A percentile compares a stretch with the other conserved stretches of the same genome.
phyloP scores from a whole-genome alignment of 2,797 vertebrate genomes.

The Pipistrellus kuhlii region DNA sequence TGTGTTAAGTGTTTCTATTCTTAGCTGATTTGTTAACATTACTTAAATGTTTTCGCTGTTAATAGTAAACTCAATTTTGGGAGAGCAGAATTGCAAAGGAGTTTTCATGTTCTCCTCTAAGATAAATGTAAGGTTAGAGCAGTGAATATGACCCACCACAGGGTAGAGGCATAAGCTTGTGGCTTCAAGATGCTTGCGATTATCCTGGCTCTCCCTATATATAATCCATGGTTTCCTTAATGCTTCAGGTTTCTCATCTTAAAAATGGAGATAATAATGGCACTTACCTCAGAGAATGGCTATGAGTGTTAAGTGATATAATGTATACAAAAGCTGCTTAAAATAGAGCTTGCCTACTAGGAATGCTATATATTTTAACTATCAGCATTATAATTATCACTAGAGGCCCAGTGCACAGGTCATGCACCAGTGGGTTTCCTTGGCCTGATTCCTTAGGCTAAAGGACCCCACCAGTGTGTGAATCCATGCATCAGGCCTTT shows the following conservation, averaged over 20 bases:
- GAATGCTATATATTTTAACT: neutral
- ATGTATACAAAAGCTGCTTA: neutral
- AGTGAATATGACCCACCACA: neutral
- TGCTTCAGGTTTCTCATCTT: neutral
- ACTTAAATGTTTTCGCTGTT: slow-evolving; percentile 15
- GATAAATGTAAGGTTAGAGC: neutral
- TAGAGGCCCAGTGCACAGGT: too few species aligned
- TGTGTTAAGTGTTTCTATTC: slow-evolving; percentile 1
- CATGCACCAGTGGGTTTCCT: too few species aligned
- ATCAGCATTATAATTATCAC: neutral
- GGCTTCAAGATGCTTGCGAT: neutral
- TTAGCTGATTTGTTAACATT: slow-evolving; percentile 16
- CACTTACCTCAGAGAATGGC: neutral
- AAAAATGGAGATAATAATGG: neutral
- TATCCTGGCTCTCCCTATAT: neutral
- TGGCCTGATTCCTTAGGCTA: too few species aligned
- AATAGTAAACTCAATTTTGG: neutral
- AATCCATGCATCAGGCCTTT: too few species aligned
- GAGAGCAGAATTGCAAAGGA: neutral
- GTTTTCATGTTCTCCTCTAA: neutral
- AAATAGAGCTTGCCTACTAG: neutral
- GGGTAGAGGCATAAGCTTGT: neutral
- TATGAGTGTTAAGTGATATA: neutral
- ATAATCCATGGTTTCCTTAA: neutral
- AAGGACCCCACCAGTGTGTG: too few species aligned